These are phyloP conservation scores for Pheucticus melanocephalus DNA, from an alignment of 2,113 vertebrate species.

Conservation along the genomic window DNA sequence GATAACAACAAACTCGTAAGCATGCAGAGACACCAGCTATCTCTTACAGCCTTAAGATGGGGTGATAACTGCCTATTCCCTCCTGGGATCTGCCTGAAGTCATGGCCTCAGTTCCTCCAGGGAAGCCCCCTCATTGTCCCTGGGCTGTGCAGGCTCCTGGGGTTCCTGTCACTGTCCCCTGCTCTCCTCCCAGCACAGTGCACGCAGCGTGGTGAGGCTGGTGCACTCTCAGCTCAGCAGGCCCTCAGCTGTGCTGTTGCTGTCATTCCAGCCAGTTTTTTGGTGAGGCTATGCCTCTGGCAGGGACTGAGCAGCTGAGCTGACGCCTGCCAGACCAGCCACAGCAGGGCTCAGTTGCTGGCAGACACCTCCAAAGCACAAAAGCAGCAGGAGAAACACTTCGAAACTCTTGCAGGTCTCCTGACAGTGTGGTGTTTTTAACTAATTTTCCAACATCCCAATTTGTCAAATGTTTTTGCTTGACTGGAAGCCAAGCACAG, in stretches of 20 bases:
- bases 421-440: neutral
- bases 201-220: neutral
- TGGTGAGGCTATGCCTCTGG: neutral
- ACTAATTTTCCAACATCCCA: neutral
- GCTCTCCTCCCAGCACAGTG: neutral
- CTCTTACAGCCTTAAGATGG: neutral
- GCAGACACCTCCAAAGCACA: neutral
- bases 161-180: accelerated
- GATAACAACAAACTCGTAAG: neutral
- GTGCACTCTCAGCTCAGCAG: neutral
- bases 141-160: neutral
- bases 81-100: neutral
- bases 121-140: accelerated
- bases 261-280: neutral
- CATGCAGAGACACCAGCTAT: neutral
- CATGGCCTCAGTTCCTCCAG: neutral
- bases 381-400: neutral
- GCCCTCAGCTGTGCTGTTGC: neutral
- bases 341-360: neutral
- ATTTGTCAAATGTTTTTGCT: neutral
- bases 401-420: neutral
- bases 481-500: neutral
- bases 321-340: neutral
- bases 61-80: neutral
- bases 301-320: neutral